Base-by-base conservation (phyloP, 2,888 invertebrate species). In the Chorisops tibialis region DNA sequence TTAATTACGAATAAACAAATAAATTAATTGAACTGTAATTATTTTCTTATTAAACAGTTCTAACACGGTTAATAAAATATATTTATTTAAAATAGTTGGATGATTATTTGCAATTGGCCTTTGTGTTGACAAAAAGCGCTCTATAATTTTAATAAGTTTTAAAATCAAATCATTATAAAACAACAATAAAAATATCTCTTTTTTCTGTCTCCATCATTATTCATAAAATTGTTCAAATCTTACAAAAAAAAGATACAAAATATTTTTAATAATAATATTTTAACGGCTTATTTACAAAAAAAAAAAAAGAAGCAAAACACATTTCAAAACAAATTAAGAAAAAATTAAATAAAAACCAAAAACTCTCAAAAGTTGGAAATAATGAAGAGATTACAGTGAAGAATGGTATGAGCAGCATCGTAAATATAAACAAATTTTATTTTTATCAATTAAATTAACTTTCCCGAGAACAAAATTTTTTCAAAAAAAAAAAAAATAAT, bases 71-170 rank as follows among this genome's bases (percentile, higher is more conserved):
- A 30, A 30, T 30, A 2, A 7, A 47, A 18, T 47, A n/a, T n/a
- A 19, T 19, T 18, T 45, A 58, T 45, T 59, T 56, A n/a, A n/a
- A 21, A 48, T 76, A 77, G 77, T 75, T 75, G 75, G 77, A 76
- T 77, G 77, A 77, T 76, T 77, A 77, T 75, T 75, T 77, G 77
- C 75, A 77, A 77, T 77, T 77, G 77, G 76, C 77, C 76, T 77
- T 77, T 77, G 76, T 77, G 76, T 77, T 77, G 77, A 76, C 74
- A 76, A 77, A 77, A 77, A 77, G 77, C 74, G 77, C 77, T 75
- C 73, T 73, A 73, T 72, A 56, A 24, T 56, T 43, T 56, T 24
- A 56, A 24, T 54, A 43, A 22, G 38, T 54, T n/a, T 56, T 43
- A 14, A 43, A 56, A 45, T 56, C 43, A 30, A 30, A 30, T 30